A percentile compares a stretch with the other conserved stretches of the same genome.
phyloP scores from a whole-genome alignment of 2,797 vertebrate genomes.

The Gorsachius magnificus region DNA sequence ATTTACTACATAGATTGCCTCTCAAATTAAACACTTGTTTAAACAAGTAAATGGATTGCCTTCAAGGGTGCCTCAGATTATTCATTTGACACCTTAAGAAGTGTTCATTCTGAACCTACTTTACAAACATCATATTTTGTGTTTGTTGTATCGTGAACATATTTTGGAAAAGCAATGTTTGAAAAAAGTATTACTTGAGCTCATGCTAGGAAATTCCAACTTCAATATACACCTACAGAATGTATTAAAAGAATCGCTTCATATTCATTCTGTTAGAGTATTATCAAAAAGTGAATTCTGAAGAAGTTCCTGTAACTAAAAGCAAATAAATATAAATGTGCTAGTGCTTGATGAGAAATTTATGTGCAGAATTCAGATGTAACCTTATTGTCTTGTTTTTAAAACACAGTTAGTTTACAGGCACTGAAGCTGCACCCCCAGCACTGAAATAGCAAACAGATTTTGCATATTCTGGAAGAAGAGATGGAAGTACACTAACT shows the following conservation, averaged over 20 bases:
- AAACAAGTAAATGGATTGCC: not conserved
- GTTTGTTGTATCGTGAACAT: not conserved
- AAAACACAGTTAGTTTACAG: not conserved
- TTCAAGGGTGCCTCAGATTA: not conserved
- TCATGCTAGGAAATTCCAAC: not conserved
- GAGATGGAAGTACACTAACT: not conserved
- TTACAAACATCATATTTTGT: not conserved
- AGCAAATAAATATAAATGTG: not conserved
- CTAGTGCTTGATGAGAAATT: not conserved
- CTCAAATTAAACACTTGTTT: not conserved
- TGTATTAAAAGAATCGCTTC: not conserved
- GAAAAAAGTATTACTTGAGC: not conserved
- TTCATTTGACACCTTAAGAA: not conserved
- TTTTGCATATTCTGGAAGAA: not conserved
- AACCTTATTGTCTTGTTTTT: not conserved
- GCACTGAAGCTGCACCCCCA: not conserved
- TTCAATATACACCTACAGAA: not conserved
- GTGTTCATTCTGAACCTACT: not conserved
- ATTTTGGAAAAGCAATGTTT: not conserved
- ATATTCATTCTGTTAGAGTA: not conserved
- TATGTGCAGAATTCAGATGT: not conserved
- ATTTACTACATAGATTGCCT: not conserved
- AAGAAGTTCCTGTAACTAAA: not conserved
- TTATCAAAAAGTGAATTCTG: not conserved
- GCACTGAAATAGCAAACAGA: not conserved